Evolutionary conservation across 2,888 invertebrate genomes (phyloP), one percentile per base, ranked within the genome.

Genomic region (Euzetes globulus): DNA sequence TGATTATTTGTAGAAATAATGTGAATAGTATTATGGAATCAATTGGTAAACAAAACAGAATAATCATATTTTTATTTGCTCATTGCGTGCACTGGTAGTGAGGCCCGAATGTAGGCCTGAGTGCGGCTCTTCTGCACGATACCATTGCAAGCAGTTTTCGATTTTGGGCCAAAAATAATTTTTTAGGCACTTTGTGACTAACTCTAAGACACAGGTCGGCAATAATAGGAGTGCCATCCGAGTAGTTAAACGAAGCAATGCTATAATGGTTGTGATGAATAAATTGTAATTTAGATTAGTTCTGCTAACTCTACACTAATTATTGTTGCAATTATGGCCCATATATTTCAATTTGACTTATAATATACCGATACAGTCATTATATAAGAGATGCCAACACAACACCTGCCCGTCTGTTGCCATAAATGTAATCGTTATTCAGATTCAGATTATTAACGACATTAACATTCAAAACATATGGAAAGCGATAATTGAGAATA

Each of bases 301-400:
- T 55, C 22, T 22, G 55, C 55, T 55, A 25, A 22, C 55, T 55
- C 22, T 25, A 55, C 22, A 33, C 63, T 63, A 63, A 63, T 63
- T 33, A 37, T 17, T 58, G 9, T 33, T 63, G 33, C 63, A 63
- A 63, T 63, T 63, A 63, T 17, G 11, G 63, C 63, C 29, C 63
- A 63, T 63, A 63, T 63, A 63, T 63, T 63, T 63, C 37, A 63
- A 63, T 63, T 33, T 63, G 29, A 37, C 33, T 63, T 33, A 63
- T 63, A 63, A 63, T 63, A 63, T 63, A 19, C 63, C 63, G 37
- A 63, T 63, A 33, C 55, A 55, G 55, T 55, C 55, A 22, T 55
- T 55, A 25, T 25, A 55, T 13, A 55, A 25, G 22, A 55, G n/a
- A 25, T 41, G 13, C 41, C 41, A 41, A 41, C 41, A 19, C 55